Percentiles rank a stretch among this genome's conserved stretches.
These are phyloP conservation scores for Alectoris magna DNA, from an alignment of 2,797 vertebrate genomes.

Conservation along the genomic window DNA sequence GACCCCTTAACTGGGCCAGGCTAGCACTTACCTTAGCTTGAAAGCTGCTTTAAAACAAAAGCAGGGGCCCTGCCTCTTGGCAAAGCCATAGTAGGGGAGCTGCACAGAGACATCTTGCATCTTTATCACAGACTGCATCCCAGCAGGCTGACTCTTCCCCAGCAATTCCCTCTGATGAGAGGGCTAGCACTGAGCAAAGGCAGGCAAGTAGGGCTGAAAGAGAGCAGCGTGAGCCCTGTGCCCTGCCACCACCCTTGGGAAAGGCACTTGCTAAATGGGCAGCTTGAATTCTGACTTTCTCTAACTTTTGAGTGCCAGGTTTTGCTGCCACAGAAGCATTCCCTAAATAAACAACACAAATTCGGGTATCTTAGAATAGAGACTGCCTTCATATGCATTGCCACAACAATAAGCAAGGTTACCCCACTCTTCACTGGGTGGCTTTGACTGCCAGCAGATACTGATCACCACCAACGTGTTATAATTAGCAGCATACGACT, in stretches of 20 bases:
- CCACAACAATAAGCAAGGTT: not conserved
- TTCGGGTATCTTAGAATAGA: not conserved
- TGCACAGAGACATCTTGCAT: not conserved
- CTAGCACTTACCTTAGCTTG: too few species aligned
- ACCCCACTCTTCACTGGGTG: not conserved
- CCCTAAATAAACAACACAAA: not conserved
- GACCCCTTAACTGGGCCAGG: too few species aligned
- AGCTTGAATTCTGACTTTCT: not conserved
- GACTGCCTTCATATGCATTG: not conserved
- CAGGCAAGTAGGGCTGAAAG: not conserved
- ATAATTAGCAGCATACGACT: not conserved
- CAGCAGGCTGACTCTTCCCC: not conserved
- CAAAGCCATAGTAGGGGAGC: not conserved
- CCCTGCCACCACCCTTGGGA: not conserved
- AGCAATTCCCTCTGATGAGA: not conserved
- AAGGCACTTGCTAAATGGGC: not conserved
- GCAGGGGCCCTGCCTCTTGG: not conserved
- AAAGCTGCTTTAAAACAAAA: not conserved
- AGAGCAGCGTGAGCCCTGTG: accelerated
- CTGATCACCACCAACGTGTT: accelerated
- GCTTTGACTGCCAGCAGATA: not conserved
- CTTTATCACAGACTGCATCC: not conserved
- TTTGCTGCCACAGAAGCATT: not conserved
- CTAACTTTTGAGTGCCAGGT: not conserved
- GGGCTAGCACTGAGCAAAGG: not conserved